phyloP scores from a whole-genome alignment of 2,113 vertebrate genomes.

The Enhydra lutris region DNA sequence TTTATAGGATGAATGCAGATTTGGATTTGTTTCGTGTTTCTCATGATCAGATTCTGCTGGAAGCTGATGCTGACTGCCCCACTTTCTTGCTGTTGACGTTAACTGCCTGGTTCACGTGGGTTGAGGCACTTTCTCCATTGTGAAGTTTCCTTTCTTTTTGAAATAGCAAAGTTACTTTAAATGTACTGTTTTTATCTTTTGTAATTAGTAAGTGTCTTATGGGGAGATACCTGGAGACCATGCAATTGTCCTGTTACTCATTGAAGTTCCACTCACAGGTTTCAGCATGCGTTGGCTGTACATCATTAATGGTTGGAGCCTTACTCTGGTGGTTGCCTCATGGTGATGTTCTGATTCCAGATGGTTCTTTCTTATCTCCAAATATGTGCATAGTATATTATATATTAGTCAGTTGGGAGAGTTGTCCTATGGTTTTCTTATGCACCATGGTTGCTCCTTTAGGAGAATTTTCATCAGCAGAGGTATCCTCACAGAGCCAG shows the following conservation, averaged over 20 bases:
- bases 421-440: background rate
- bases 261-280: background rate
- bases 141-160: background rate
- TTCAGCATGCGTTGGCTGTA: accelerated
- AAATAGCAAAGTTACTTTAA: background rate
- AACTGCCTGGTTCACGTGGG: too few species aligned
- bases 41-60: background rate
- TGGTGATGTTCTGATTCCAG: background rate
- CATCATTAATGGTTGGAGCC: accelerated
- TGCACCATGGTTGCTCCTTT: background rate
- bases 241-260: background rate
- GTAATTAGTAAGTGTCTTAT: background rate
- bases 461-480: background rate
- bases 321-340: too few species aligned
- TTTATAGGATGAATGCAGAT: background rate
- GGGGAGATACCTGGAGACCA: background rate
- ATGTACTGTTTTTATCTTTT: background rate
- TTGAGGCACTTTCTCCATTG: background rate
- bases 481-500: background rate
- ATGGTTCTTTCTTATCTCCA: background rate
- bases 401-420: accelerated
- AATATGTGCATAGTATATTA: accelerated
- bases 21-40: background rate
- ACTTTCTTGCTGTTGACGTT: background rate
- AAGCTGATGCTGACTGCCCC: accelerated